Percentiles rank a stretch among this genome's conserved stretches.
Evolutionary conservation across 2,888 invertebrate genomes (phyloP).

Genomic region (Ceraclea dissimilis): DNA sequence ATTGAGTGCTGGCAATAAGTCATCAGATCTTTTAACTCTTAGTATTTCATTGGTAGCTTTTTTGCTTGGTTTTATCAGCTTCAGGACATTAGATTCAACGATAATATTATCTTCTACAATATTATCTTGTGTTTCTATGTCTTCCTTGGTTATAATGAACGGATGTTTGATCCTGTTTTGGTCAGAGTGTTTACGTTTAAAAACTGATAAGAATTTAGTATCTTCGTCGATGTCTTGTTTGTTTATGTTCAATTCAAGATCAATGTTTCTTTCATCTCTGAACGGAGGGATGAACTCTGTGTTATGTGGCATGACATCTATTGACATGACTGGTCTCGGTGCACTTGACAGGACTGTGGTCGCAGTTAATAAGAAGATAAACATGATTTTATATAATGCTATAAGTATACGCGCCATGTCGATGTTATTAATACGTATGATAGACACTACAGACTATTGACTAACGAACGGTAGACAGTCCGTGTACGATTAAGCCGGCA

Average conservation of each 20-base stretch:
- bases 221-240: conserved; percentile 35
- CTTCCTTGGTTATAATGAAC: conserved; percentile 39
- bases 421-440: neutral
- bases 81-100: conserved; percentile 42
- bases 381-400: neutral
- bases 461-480: neutral
- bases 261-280: conserved; percentile 13
- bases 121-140: conserved; percentile 35
- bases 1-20: conserved; percentile 14
- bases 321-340: conserved; percentile 2
- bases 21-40: conserved; percentile 34
- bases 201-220: conserved; percentile 37
- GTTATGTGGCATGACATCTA: conserved; percentile 12
- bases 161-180: conserved; percentile 37
- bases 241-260: conserved; percentile 1
- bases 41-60: conserved; percentile 25
- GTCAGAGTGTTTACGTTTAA: conserved; percentile 35
- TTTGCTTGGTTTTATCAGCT: conserved; percentile 38
- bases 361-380: neutral
- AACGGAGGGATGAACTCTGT: neutral
- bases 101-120: conserved; percentile 41
- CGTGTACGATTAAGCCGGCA: conserved; percentile 13
- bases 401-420: conserved; percentile 13
- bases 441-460: neutral
- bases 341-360: neutral